Base-by-base conservation (phyloP, 2,113 vertebrate species). In the Opisthocomus hoazin region DNA sequence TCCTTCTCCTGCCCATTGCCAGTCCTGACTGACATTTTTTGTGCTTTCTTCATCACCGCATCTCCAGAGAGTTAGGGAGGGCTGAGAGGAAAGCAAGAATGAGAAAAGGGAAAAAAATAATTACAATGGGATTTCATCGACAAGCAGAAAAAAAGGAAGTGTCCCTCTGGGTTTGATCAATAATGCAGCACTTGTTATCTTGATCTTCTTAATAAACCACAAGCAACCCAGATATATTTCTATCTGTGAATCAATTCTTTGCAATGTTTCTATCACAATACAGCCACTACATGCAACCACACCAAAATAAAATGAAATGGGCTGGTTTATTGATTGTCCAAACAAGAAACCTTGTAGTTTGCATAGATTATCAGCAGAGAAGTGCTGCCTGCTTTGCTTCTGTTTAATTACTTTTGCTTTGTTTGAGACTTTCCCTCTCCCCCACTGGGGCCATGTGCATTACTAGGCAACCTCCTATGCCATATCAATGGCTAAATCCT, bases 141-240 rank as follows among this genome's bases (percentile, higher is more conserved):
- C 87, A 89, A 36, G 83, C 26, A 1, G 82, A 11, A 63, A 68
- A 87, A 95, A 96, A 76, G 94, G 70, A 95, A 95, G 68, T 53
- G 85, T 95, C 94, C 96, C 95, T 91, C 69, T 70, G 86, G 96
- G 90, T 94, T 87, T 97, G 95, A 97, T 97, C 97, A 97, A 96
- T 97, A 97, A 96, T 92, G 92, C 94, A 96, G 96, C 91, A 97
- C 94, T 97, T 97, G 96, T 97, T 97, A 97, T 95, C 96, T 96
- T 96, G 97, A 96, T 97, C 96, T 93, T 83, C 96, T 91, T 97
- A 97, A 97, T 97, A 96, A 97, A 96, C 91, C 86, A 93, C 94
- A 74, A 95, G 94, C 85, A 94, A 37, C 54, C 46, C 85, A 94
- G 85, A 95, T 92, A 96, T 20, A 95, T 95, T 97, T 96, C 86